phyloP scores from a whole-genome alignment of 2,113 vertebrate species.

The Amblyopsis rosae region DNA sequence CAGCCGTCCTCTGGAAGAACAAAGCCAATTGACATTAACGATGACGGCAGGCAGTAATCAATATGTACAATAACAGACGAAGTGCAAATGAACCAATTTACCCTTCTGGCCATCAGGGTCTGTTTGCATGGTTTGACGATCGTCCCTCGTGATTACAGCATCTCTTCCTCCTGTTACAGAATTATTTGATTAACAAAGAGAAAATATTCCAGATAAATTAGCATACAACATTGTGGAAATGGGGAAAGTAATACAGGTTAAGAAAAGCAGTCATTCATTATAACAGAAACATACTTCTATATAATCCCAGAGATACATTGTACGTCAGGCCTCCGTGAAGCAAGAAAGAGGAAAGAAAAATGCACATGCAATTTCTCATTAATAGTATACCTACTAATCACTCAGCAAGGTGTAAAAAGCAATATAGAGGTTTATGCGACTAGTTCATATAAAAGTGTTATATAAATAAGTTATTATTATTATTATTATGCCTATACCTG shows the following conservation, averaged over 20 bases:
- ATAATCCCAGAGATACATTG: slow-evolving; percentile 92
- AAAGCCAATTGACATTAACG: background rate
- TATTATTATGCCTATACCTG: slow-evolving; percentile 77
- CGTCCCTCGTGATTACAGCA: slow-evolving; percentile 32
- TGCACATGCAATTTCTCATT: slow-evolving; percentile 8
- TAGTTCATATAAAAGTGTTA: too few species aligned
- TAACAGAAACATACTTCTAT: slow-evolving; percentile 85
- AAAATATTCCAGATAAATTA: background rate
- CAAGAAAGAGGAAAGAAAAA: slow-evolving; percentile 67
- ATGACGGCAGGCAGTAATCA: background rate
- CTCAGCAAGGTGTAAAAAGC: background rate
- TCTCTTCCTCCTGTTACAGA: slow-evolving; percentile 59
- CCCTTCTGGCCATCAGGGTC: slow-evolving; percentile 27
- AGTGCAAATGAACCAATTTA: slow-evolving; percentile 16
- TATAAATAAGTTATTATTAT: too few species aligned
- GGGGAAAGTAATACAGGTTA: background rate
- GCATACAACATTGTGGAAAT: background rate
- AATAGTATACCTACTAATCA: slow-evolving; percentile 2
- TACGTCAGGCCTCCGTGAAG: slow-evolving; percentile 94
- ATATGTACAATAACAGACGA: background rate
- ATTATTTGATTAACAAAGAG: slow-evolving; percentile 29
- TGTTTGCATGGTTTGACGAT: slow-evolving; percentile 15
- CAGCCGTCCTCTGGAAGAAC: slow-evolving; percentile 22
- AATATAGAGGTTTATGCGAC: background rate
- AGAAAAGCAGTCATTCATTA: slow-evolving; percentile 17